These are phyloP conservation scores for Tangara arthus DNA, from an alignment of 2,797 vertebrate species.

Conservation along the genomic window DNA sequence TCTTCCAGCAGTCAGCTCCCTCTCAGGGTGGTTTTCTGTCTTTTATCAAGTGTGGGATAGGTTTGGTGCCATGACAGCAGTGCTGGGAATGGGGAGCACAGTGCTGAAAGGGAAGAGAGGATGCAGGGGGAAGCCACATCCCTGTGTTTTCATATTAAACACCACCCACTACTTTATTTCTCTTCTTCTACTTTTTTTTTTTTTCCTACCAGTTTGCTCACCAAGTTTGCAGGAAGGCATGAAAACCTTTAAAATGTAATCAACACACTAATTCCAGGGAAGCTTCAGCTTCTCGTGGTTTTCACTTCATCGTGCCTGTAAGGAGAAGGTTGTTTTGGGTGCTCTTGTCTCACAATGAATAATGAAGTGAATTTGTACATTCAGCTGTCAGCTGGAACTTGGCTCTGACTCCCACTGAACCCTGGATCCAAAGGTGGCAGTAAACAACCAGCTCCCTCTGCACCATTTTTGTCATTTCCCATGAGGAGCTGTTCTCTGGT, in stretches of 20 bases:
- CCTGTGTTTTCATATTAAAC: neutral
- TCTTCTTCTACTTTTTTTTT: too few species aligned
- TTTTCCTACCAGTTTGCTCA: accelerated
- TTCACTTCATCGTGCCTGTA: neutral
- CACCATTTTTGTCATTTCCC: neutral
- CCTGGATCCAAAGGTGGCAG: neutral
- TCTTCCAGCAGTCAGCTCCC: neutral
- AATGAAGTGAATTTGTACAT: neutral
- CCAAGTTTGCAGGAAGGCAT: neutral
- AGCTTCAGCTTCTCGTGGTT: neutral
- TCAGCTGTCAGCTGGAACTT: neutral
- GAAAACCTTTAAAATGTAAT: neutral
- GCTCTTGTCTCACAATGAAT: neutral
- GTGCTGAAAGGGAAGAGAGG: neutral
- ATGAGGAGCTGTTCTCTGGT: neutral
- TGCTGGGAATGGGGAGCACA: neutral
- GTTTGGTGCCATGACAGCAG: accelerated
- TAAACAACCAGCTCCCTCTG: neutral
- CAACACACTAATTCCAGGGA: neutral
- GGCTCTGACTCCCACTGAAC: neutral
- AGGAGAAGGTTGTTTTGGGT: neutral
- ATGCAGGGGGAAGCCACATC: neutral
- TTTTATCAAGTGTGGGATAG: neutral
- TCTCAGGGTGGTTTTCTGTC: neutral
- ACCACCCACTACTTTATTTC: accelerated